These are phyloP conservation scores for Metalampra italica DNA, from an alignment of 2,888 invertebrate species.

Conservation along the genomic window DNA sequence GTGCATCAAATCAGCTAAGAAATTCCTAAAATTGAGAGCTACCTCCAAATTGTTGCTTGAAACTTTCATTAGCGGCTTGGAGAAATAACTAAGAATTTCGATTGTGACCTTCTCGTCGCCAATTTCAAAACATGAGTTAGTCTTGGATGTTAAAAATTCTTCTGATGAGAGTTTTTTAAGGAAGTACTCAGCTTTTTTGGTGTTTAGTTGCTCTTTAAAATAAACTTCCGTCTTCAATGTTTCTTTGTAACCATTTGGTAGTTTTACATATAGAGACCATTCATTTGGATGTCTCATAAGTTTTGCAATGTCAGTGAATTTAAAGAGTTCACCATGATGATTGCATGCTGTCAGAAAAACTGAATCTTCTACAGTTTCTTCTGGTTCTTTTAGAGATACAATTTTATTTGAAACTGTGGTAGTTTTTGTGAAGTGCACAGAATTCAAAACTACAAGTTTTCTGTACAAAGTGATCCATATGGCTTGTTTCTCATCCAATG, in stretches of 20 bases:
- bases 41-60: slow-evolving; percentile 34
- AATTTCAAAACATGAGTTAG: slow-evolving; percentile 31
- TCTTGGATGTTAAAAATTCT: slow-evolving; percentile 45
- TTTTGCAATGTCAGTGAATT: slow-evolving; percentile 26
- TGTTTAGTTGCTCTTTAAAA: slow-evolving; percentile 23
- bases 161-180: slow-evolving; percentile 33
- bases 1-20: slow-evolving; percentile 45
- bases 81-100: slow-evolving; percentile 40
- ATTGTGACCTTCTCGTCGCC: slow-evolving; percentile 35
- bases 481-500: slow-evolving; percentile 37
- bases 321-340: slow-evolving; percentile 36
- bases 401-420: slow-evolving; percentile 17
- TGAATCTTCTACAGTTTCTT: slow-evolving; percentile 28
- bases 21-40: slow-evolving; percentile 45
- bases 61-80: slow-evolving; percentile 38
- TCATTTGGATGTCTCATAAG: slow-evolving; percentile 11
- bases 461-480: slow-evolving; percentile 47
- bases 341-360: slow-evolving; percentile 28
- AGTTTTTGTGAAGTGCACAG: slow-evolving; percentile 53
- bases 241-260: slow-evolving; percentile 40
- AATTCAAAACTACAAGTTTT: slow-evolving; percentile 34
- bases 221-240: slow-evolving; percentile 28
- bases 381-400: slow-evolving; percentile 26
- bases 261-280: slow-evolving; percentile 42
- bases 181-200: slow-evolving; percentile 30